Evolutionary conservation across 2,113 vertebrate species (phyloP).

Genomic region (Typhlomys cinereus): DNA sequence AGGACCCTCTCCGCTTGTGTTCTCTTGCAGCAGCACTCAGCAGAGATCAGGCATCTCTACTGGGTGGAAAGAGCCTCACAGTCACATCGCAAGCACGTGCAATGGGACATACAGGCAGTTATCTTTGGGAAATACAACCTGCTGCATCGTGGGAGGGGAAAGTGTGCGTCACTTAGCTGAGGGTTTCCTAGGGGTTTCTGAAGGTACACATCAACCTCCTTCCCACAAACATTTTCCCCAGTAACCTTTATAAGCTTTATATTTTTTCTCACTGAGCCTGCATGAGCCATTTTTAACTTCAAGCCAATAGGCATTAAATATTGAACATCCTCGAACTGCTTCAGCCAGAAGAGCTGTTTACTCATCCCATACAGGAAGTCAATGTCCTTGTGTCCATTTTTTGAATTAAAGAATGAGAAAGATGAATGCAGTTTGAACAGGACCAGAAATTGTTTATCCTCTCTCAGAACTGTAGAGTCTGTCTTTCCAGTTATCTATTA

Average conservation of each 20-base stretch:
- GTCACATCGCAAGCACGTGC: neutral
- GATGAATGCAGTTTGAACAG: neutral
- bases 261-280: neutral
- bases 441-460: neutral
- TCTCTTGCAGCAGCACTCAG: neutral
- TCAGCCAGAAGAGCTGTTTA: neutral
- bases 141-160: neutral
- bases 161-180: neutral
- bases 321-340: neutral
- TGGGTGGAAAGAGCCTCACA: neutral
- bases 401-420: neutral
- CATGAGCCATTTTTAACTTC: slow-evolving; percentile 39
- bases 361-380: neutral
- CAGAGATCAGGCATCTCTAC: neutral
- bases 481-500: neutral
- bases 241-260: slow-evolving; percentile 24
- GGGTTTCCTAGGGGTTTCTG: neutral
- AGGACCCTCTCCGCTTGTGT: neutral
- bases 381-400: neutral
- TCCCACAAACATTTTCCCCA: neutral
- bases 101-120: neutral
- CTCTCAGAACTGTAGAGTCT: neutral
- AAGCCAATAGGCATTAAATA: neutral
- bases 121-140: slow-evolving; percentile 30
- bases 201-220: neutral